A percentile compares a stretch with the other conserved stretches of the same genome.
Evolutionary conservation across 2,113 vertebrate genomes (phyloP).

Genomic region (Asarcornis scutulata): DNA sequence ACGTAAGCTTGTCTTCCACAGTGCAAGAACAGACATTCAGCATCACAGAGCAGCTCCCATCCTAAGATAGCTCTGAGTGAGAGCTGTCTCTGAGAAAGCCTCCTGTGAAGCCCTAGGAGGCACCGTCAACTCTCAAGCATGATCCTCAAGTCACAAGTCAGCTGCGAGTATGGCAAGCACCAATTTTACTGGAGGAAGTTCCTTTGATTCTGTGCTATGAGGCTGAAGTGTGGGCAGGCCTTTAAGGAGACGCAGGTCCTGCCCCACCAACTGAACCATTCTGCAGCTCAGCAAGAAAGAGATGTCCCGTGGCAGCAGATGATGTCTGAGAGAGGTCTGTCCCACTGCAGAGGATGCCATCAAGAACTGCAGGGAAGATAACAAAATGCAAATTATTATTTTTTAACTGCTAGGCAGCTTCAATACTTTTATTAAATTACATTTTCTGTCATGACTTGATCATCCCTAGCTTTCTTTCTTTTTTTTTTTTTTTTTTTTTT

Average conservation of each 20-base stretch:
- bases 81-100: no score
- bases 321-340: not conserved
- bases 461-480: not conserved
- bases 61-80: not conserved
- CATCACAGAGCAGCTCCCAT: not conserved
- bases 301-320: not conserved
- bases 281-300: not conserved
- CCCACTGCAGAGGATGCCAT: not conserved
- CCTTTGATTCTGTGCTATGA: rapidly evolving
- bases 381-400: not conserved
- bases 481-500: not conserved
- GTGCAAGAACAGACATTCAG: not conserved
- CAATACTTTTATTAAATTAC: not conserved
- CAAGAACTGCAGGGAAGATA: not conserved
- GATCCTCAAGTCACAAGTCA: rapidly evolving
- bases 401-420: not conserved
- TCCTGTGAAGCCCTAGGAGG: not conserved
- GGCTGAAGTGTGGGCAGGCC: not conserved
- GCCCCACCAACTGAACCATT: not conserved
- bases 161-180: rapidly evolving
- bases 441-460: not conserved
- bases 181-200: not conserved
- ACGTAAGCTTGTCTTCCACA: not conserved
- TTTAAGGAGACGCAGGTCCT: not conserved
- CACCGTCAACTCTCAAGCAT: not conserved